phyloP scores from a whole-genome alignment of 2,888 invertebrate genomes.

The Platypus cylindrus region DNA sequence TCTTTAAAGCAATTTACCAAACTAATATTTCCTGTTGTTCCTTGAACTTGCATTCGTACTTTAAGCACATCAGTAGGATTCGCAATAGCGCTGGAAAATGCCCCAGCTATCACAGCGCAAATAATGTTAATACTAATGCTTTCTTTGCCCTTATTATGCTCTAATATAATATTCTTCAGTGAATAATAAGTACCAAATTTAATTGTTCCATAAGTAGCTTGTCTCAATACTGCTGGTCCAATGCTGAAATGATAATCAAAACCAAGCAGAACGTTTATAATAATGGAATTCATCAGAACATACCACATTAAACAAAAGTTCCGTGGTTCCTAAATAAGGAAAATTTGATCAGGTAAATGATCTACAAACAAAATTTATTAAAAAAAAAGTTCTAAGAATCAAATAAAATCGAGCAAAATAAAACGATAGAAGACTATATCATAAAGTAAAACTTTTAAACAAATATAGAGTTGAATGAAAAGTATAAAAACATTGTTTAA shows the following conservation, averaged over 20 bases:
- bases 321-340: too few species aligned
- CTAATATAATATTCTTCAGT: slow-evolving; percentile 57
- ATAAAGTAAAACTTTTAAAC: too few species aligned
- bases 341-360: slow-evolving; percentile 9
- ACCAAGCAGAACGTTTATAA: slow-evolving; percentile 10
- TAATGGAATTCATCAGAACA: slow-evolving; percentile 7
- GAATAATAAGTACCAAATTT: slow-evolving; percentile 94
- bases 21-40: slow-evolving; percentile 35
- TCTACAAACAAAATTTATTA: slow-evolving; percentile 13
- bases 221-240: slow-evolving; percentile 82
- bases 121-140: slow-evolving; percentile 56
- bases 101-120: slow-evolving; percentile 76
- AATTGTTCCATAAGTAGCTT: slow-evolving; percentile 91
- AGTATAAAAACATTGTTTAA: too few species aligned
- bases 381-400: background rate
- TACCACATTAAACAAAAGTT: too few species aligned
- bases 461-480: too few species aligned
- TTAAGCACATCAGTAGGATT: slow-evolving; percentile 94
- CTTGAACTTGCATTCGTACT: slow-evolving; percentile 82
- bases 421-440: too few species aligned
- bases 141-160: slow-evolving; percentile 41
- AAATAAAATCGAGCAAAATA: too few species aligned
- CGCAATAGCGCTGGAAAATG: slow-evolving; percentile 87
- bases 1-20: slow-evolving; percentile 69
- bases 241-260: slow-evolving; percentile 45